Evolutionary conservation across 2,797 vertebrate species (phyloP), one percentile per base, ranked within the genome.

Genomic region (Chloroceryle inda): DNA sequence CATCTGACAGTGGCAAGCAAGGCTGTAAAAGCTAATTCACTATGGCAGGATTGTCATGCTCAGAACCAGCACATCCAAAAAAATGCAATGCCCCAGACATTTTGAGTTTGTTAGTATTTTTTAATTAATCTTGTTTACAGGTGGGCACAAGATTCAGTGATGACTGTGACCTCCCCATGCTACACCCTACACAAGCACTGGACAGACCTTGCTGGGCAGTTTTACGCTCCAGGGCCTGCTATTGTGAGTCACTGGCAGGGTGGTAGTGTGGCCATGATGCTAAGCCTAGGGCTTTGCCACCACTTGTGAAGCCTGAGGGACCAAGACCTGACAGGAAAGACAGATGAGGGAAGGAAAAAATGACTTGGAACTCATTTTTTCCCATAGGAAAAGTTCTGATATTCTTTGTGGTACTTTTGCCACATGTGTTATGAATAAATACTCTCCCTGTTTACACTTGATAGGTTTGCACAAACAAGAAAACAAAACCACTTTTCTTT

Each of bases 31-130:
- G 23, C 58, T 94, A 24, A 92, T 87, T 81, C 58, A 20, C 18
- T 13, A 2, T 37, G 86, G 64, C 90, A 93, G 75, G 78, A 44
- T 37, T 91, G 61, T 92, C 94, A 59, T 38, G 77, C 78, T 91
- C 81, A 83, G 81, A 74, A 66, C 17, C 64, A 79, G 58, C 35
- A 24, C 1, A 23, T 12, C 64, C 79, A 64, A 35, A 31, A 71
- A 72, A 81, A 88, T 16, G 17, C 58, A 75, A 38, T 33, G 69
- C 15, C 59, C 5, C 13, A 67, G 88, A 68, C 14, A 4, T 33
- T 62, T 68, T 15, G 79, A 78, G 23, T 26, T 95, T 6, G 1
- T 69, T 73, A 81, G 47, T 49, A 55, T 37, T 74, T 94, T 88
- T 77, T 21, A 85, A 92, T 87, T 91, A 37, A 61, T 56, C 63